Evolutionary conservation across 2,888 invertebrate species (phyloP), one percentile per base, ranked within the genome.

Genomic region (Sinodicranocentrus sp.): DNA sequence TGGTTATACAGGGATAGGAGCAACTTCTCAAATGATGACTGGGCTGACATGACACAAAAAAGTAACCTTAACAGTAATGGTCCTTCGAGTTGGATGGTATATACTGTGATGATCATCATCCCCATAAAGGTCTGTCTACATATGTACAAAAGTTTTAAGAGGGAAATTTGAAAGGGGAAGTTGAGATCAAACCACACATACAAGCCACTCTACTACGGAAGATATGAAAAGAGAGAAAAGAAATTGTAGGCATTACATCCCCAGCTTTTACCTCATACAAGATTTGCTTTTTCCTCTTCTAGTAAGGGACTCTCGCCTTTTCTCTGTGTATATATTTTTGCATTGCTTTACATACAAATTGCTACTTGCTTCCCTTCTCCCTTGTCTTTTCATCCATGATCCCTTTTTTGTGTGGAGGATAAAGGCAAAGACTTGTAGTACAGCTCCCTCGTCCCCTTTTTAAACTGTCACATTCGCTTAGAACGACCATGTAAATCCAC

Each of bases 311-410:
- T 10, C 33, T 3, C 5, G n/a, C n/a, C n/a, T n/a, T n/a, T 39
- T 39, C 13, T 39, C 10, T 28, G 21, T 21, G 57, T 43, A 44
- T 26, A 61, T 21, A 52, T 70, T 68, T 72, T 80, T 80, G 80
- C 79, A 79, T 79, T 79, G 80, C 80, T 84, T 72, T 84, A 84
- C 84, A 84, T 76, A 76, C 82, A 82, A 76, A 82, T 76, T 76
- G 76, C 70, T 77, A 78, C 68, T 72, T 68, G 72, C 72, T 77
- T 25, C 44, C 61, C 19, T 52, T 82, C n/a, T 57, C 39, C 57
- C 33, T 33, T 33, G 3, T 71, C 19, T 59, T n/a, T 39, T 33
- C 33, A 33, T 72, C 39, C 28, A 3, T 23, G 23, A 19, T 44
- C 26, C 25, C 25, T 57, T 76, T 43, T 78, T 61, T 78, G 48